Evolutionary conservation across 92 coral and sea anemone genomes (phyloP).

Genomic region (Porites rus): DNA sequence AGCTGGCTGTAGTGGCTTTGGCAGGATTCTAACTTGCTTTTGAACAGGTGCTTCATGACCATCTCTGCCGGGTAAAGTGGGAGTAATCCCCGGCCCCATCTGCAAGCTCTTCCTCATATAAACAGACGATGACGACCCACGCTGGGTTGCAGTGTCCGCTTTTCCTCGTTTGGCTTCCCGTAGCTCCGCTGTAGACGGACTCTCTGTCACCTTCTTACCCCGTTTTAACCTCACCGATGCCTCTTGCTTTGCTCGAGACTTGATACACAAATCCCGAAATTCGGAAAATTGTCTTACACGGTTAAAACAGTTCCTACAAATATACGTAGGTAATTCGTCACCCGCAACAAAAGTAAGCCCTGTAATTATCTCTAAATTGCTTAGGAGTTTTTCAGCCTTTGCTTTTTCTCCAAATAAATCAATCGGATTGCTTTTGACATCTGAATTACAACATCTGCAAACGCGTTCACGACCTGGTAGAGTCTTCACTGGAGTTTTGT

Average conservation of each 20-base stretch:
- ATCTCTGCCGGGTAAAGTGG: not conserved
- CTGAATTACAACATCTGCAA: not conserved
- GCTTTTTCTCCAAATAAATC: conserved; percentile 3
- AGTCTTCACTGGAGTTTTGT: conserved; percentile 9
- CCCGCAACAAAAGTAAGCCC: not conserved
- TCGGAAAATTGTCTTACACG: not conserved
- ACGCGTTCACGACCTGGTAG: not conserved
- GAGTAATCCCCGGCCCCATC: not conserved
- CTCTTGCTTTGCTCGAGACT: not conserved
- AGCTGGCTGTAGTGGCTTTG: not conserved
- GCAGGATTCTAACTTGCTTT: conserved; percentile 6
- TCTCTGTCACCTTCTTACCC: conserved; percentile 3
- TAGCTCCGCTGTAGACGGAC: not conserved
- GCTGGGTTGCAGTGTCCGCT: not conserved
- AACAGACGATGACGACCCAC: not conserved
- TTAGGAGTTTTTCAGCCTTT: not conserved
- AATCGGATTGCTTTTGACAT: not conserved
- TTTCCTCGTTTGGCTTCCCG: conserved; percentile 10
- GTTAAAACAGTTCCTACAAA: not conserved
- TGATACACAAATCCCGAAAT: not conserved
- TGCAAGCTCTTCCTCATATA: not conserved
- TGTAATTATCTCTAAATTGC: not conserved
- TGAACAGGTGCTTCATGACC: not conserved
- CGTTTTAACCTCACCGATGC: not conserved
- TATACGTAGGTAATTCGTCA: conserved; percentile 5